Evolutionary conservation across 2,797 vertebrate species (phyloP).

Genomic region (Coranthus polyacanthus): DNA sequence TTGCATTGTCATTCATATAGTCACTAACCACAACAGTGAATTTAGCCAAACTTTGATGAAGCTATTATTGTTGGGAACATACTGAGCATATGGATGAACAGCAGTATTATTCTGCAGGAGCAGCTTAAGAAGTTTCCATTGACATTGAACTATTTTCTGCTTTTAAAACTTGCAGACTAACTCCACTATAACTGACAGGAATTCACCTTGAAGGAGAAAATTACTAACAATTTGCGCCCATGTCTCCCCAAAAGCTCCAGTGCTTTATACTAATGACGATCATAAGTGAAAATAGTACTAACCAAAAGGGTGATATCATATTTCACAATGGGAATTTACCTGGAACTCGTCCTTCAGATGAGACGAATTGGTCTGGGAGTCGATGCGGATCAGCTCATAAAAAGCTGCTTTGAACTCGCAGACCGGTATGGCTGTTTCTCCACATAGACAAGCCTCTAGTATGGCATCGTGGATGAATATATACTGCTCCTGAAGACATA

Average conservation of each 20-base stretch:
- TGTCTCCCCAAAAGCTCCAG: too few species aligned
- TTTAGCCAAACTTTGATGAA: background rate
- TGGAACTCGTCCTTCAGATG: constrained; percentile 99
- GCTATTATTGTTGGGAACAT: background rate
- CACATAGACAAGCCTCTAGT: constrained; percentile 97
- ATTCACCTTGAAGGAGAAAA: too few species aligned
- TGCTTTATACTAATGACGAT: background rate
- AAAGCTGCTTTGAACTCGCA: constrained; percentile 98
- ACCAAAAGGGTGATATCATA: background rate
- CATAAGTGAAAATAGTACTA: background rate
- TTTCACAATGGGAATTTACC: constrained; percentile 76
- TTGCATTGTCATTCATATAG: background rate
- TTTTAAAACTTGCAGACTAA: too few species aligned
- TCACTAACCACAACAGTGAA: background rate
- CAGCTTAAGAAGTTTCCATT: too few species aligned
- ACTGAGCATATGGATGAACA: background rate
- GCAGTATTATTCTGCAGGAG: background rate
- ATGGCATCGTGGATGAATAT: constrained; percentile 99
- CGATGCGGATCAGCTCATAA: constrained; percentile 99
- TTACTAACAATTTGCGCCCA: too few species aligned
- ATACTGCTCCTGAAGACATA: constrained; percentile 92
- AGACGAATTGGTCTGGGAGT: constrained; percentile 98
- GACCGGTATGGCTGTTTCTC: constrained; percentile 97
- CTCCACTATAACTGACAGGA: too few species aligned
- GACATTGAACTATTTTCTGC: too few species aligned